A percentile compares a stretch with the other conserved stretches of the same genome.
Evolutionary conservation across 2,888 invertebrate genomes (phyloP).

Genomic region (Drosophila tripunctata): DNA sequence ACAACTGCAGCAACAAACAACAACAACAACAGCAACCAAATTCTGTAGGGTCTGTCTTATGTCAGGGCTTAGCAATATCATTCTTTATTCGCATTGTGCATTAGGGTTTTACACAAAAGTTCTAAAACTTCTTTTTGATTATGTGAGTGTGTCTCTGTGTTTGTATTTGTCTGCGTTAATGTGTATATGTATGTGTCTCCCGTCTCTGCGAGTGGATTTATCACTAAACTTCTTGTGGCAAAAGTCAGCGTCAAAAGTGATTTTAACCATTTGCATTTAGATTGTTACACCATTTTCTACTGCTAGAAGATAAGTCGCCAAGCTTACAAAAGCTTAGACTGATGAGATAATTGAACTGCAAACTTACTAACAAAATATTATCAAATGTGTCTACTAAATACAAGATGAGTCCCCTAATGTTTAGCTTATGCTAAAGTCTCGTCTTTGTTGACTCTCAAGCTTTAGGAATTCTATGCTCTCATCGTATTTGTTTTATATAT

Average conservation of each 20-base stretch:
- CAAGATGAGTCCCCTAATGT: neutral
- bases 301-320: conserved; percentile 8
- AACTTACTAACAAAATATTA: neutral
- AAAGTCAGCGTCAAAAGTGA: conserved; percentile 56
- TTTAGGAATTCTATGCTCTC: no score
- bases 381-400: conserved; percentile 6
- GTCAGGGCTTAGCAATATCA: conserved; percentile 50
- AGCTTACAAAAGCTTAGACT: conserved; percentile 8
- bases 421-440: neutral
- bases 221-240: conserved; percentile 59
- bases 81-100: conserved; percentile 52
- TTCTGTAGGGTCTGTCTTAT: conserved; percentile 32
- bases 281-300: conserved; percentile 31
- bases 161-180: conserved; percentile 48
- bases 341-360: conserved; percentile 13
- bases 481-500: no score
- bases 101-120: conserved; percentile 53
- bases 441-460: no score
- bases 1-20: conserved; percentile 5
- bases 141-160: conserved; percentile 49
- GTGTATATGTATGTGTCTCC: neutral
- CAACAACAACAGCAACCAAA: conserved; percentile 13
- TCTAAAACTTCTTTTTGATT: conserved; percentile 65
- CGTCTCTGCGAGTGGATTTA: conserved; percentile 63
- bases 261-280: conserved; percentile 56